Percentiles rank a stretch among this genome's conserved stretches.
These are phyloP conservation scores for Mobula birostris DNA, from an alignment of 2,113 vertebrate species.

Conservation along the genomic window DNA sequence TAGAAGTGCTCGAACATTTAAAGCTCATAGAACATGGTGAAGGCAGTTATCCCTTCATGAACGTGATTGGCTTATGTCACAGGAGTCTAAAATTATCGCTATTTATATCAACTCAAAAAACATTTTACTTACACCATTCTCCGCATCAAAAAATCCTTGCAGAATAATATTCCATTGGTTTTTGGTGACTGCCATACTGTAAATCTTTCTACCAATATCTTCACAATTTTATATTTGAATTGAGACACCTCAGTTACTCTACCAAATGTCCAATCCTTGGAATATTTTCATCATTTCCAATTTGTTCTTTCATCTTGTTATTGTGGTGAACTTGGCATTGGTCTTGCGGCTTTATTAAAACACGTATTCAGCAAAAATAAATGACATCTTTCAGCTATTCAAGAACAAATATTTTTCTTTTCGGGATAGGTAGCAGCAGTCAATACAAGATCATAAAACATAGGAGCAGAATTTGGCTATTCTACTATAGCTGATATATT, in stretches of 20 bases:
- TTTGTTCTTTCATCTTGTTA: neutral
- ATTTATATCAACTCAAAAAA: neutral
- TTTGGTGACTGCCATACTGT: neutral
- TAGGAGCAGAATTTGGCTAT: too few species aligned
- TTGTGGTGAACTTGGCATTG: neutral
- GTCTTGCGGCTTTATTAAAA: neutral
- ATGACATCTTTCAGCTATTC: neutral
- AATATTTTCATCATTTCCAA: neutral
- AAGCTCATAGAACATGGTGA: neutral
- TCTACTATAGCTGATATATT: too few species aligned
- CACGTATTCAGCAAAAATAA: neutral
- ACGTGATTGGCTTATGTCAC: neutral
- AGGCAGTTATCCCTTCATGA: neutral
- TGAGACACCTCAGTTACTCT: neutral
- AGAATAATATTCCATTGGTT: neutral
- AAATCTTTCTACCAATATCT: neutral
- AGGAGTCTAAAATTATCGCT: neutral
- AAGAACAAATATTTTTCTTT: neutral
- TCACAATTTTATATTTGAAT: neutral
- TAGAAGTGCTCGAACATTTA: neutral
- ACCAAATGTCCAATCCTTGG: neutral
- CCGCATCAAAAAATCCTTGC: neutral
- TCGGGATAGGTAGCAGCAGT: neutral
- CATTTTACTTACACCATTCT: neutral
- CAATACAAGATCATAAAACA: neutral